These are phyloP conservation scores for Zaprionus ghesquierei DNA, from an alignment of 1,140 invertebrate species.

Conservation along the genomic window DNA sequence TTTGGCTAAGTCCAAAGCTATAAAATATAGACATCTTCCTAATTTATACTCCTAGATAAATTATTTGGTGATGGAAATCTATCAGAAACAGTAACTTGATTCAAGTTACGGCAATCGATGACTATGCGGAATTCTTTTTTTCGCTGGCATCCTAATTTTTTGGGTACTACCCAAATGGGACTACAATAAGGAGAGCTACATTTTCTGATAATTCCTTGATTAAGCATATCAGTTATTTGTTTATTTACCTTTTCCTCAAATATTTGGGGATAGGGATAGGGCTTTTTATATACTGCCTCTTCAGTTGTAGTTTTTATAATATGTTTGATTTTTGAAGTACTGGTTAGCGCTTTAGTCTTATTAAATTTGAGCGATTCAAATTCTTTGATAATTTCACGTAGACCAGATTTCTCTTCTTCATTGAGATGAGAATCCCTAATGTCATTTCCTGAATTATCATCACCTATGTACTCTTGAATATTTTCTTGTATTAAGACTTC, in stretches of 20 bases:
- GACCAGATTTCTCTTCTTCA: too few relatives aligned
- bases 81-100: conserved; percentile 42
- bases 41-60: conserved; percentile 27
- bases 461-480: too few relatives aligned
- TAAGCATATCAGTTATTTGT: conserved; percentile 66
- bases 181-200: conserved; percentile 44
- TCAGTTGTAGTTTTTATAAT: too few relatives aligned
- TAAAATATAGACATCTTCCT: too few relatives aligned
- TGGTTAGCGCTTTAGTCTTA: too few relatives aligned
- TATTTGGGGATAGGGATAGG: conserved; percentile 55
- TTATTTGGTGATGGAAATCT: conserved; percentile 45
- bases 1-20: conserved; percentile 47
- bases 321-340: too few relatives aligned
- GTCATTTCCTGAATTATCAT: too few relatives aligned
- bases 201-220: conserved; percentile 51
- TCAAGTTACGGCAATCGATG: conserved; percentile 75
- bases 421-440: too few relatives aligned
- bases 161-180: conserved; percentile 43
- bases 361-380: too few relatives aligned
- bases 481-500: too few relatives aligned
- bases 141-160: conserved; percentile 45
- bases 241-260: conserved; percentile 57
- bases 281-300: too few relatives aligned
- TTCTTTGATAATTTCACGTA: too few relatives aligned
- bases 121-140: conserved; percentile 69